Evolutionary conservation across 1,140 invertebrate species (phyloP), one percentile per base, ranked within the genome.

Genomic region (Drosophila lacertosa): DNA sequence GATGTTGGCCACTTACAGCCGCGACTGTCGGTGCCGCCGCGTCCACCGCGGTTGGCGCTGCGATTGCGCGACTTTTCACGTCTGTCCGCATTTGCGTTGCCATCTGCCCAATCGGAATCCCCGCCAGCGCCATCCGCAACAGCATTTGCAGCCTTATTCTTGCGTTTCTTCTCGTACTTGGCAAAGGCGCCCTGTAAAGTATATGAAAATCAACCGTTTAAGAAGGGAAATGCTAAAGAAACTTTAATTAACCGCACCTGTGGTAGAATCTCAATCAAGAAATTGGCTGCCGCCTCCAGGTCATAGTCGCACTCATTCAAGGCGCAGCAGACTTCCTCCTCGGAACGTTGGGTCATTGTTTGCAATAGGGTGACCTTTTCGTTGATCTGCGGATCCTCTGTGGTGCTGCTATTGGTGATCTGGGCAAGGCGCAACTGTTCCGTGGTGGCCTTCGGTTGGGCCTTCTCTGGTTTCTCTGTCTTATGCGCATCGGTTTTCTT

Each of bases 141-240:
- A 89, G 80, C 91, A 73, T 92, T 92, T 32, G 93, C 92, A 76
- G 94, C 93, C 71, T 94, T 93, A 88, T 94, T 95, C 92, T 97
- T 98, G 92, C 97, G 97, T 92, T 97, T 97, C 92, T 97, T 97
- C 20, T 96, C 94, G 62, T 94, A 94, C 51, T 94, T 95, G 80
- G 95, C 96, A 95, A 97, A 91, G 95, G 95, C 80, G 93, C 94
- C 95, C 95, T 91, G 22, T 5, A 29, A 20, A 0, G 13, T n/a
- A 58, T 5, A 11, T 26, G 2, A 13, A n/a, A 9, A 40, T 7
- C n/a, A 35, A 5, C 1, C n/a, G 5, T 4, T 35, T 35, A 5
- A 35, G 4, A 10, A 35, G n/a, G 10, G n/a, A 6, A n/a, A 13
- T 0, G 0, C 3, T 4, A n/a, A 5, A n/a, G 32, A n/a, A 16